phyloP scores from a whole-genome alignment of 2,113 vertebrate genomes.

The human region GRCh38 chr22:27287501-27288000 shows the following conservation, averaged over 20 bases:
- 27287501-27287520: not conserved
- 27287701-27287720: accelerated
- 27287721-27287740: accelerated
- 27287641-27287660: accelerated
- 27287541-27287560: not conserved
- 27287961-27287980: not conserved
- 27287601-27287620: not conserved
- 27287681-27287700: accelerated
- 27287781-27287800: not conserved
- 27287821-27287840: not conserved
- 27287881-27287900: not conserved
- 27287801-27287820: not conserved
- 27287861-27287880: not conserved
- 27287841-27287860: not conserved
- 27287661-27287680: not conserved
- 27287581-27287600: not conserved
- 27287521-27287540: not conserved
- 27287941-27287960: not conserved
- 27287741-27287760: not conserved
- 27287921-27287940: not conserved
- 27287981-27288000: not conserved
- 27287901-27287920: accelerated
- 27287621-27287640: no score
- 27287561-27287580: not conserved
- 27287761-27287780: not conserved